Evolutionary conservation across 2,113 vertebrate genomes (phyloP).

Genomic region (human): GRCh38 chr3:89288501-89289000

Average conservation of each 20-base stretch:
- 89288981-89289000: not conserved
- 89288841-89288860: not conserved
- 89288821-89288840: not conserved
- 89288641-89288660: not conserved
- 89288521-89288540: not conserved
- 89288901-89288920: not conserved
- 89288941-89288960: not conserved
- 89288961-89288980: not conserved
- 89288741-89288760: not conserved
- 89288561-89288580: not conserved
- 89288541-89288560: not conserved
- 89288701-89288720: not conserved
- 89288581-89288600: not conserved
- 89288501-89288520: not conserved
- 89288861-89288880: not conserved
- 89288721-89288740: not conserved
- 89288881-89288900: not conserved
- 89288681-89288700: not conserved
- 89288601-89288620: not conserved
- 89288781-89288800: not conserved
- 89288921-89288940: not conserved
- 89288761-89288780: not conserved
- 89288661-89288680: constrained; percentile 31
- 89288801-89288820: constrained; percentile 7
- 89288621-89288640: not conserved